Percentiles rank a stretch among this genome's conserved stretches.
Evolutionary conservation across 1,140 invertebrate species (phyloP).

Genomic region (Drosophila burlai): DNA sequence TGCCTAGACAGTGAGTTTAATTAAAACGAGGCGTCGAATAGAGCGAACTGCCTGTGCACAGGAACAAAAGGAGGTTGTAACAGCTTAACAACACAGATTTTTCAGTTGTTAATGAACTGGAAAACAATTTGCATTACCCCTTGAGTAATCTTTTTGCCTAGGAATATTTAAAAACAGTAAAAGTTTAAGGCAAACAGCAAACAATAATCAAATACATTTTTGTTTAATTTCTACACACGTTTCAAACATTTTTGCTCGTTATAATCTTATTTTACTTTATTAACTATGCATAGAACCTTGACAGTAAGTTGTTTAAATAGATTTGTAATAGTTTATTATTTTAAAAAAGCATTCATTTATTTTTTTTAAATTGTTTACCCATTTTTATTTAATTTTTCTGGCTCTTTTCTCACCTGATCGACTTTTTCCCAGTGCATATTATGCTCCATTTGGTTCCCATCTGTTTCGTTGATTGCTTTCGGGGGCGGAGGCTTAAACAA

Average conservation of each 20-base stretch:
- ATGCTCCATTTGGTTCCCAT: constrained; percentile 45
- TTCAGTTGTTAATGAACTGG: constrained; percentile 15
- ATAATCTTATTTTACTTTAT: not conserved
- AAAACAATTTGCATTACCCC: not conserved
- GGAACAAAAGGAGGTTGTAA: constrained; percentile 32
- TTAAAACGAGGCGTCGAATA: constrained; percentile 51
- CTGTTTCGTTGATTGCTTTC: constrained; percentile 51
- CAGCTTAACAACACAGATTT: constrained; percentile 13
- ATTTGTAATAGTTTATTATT: not conserved
- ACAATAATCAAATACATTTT: not conserved
- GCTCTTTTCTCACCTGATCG: not conserved
- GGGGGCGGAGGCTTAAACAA: not conserved
- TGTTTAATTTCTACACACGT: not conserved
- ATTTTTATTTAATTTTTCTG: not conserved
- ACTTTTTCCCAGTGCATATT: constrained; percentile 36
- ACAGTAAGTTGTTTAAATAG: too few relatives aligned
- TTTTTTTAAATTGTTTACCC: not conserved
- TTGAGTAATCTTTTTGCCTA: not conserved
- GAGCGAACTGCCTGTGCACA: constrained; percentile 24
- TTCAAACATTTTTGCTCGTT: too few relatives aligned
- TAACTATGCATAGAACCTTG: too few relatives aligned
- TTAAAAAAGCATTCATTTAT: accelerated
- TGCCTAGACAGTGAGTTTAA: constrained; percentile 62
- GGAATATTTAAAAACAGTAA: not conserved
- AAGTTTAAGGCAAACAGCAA: not conserved